These are phyloP conservation scores for Dysidea cf. avara DNA, from an alignment of 37 sponge, comb jelly and placozoan genomes.

Conservation along the genomic window DNA sequence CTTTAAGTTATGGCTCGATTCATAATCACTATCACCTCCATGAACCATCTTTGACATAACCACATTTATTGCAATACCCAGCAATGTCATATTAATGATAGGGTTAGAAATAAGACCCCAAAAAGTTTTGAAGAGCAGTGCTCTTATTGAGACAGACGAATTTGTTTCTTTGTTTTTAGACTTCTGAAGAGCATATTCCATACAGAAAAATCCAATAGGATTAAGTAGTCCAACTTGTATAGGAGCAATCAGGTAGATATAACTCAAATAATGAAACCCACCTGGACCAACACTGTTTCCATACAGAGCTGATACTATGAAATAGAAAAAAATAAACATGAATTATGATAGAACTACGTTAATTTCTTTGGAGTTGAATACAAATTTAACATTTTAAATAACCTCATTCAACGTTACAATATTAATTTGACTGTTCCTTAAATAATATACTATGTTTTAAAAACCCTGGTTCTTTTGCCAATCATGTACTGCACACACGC, in stretches of 20 bases:
- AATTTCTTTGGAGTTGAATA: neutral
- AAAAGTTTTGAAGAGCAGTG: constrained; percentile 30
- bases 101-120: constrained; percentile 52
- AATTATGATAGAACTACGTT: neutral
- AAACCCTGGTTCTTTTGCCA: too few species aligned
- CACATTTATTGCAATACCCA: constrained; percentile 59
- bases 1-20: too few species aligned
- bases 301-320: constrained; percentile 33
- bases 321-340: neutral
- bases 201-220: constrained; percentile 75
- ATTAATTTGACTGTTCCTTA: too few species aligned
- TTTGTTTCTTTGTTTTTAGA: too few species aligned
- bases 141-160: too few species aligned
- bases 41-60: constrained; percentile 37
- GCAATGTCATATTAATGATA: constrained; percentile 65
- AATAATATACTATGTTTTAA: too few species aligned
- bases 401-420: too few species aligned
- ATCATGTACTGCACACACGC: too few species aligned
- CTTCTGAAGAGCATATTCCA: too few species aligned
- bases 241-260: constrained; percentile 78
- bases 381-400: too few species aligned
- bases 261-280: constrained; percentile 53
- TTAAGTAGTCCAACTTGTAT: constrained; percentile 56
- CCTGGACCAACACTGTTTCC: neutral
- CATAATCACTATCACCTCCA: too few species aligned